Evolutionary conservation across 2,113 vertebrate species (phyloP).

Genomic region (Stigmatopora nigra): DNA sequence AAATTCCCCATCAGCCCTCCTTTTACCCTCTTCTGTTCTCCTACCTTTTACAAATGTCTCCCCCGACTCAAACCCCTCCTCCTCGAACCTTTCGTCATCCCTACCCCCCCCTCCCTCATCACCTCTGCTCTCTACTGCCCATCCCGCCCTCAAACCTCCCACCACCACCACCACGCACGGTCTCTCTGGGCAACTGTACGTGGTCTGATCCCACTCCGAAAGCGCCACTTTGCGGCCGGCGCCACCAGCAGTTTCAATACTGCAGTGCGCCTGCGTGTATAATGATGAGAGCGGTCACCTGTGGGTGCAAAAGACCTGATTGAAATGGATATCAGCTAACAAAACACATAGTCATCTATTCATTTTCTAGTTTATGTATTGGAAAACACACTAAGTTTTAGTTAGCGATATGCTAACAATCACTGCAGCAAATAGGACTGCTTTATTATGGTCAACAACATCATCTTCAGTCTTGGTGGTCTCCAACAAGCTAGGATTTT

Average conservation of each 20-base stretch:
- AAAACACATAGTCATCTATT: constrained; percentile 43
- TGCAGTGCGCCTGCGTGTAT: constrained; percentile 42
- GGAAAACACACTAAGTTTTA: constrained; percentile 9
- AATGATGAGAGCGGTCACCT: constrained; percentile 44
- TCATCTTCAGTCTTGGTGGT: constrained; percentile 31
- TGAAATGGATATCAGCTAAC: constrained; percentile 47
- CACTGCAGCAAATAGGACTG: constrained; percentile 55
- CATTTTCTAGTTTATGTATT: constrained; percentile 44
- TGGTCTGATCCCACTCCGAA: constrained; percentile 45
- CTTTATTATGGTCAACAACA: constrained; percentile 41
- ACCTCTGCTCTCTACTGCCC: constrained; percentile 19
- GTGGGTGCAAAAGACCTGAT: constrained; percentile 46
- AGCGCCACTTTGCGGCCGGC: constrained; percentile 54
- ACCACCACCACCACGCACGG: constrained; percentile 63
- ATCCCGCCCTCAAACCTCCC: constrained; percentile 53
- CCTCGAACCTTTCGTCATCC: constrained; percentile 45
- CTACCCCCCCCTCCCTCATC: constrained; percentile 40
- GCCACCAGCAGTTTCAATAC: constrained; percentile 47
- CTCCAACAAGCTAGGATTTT: too few relatives aligned
- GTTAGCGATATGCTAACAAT: constrained; percentile 37
- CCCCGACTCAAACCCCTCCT: constrained; percentile 21
- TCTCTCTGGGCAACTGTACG: constrained; percentile 59
- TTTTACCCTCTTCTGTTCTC: constrained; percentile 15
- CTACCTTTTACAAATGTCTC: constrained; percentile 36
- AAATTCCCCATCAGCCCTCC: constrained; percentile 28